phyloP scores from a whole-genome alignment of 2,888 invertebrate species.

The Andrena fulva region DNA sequence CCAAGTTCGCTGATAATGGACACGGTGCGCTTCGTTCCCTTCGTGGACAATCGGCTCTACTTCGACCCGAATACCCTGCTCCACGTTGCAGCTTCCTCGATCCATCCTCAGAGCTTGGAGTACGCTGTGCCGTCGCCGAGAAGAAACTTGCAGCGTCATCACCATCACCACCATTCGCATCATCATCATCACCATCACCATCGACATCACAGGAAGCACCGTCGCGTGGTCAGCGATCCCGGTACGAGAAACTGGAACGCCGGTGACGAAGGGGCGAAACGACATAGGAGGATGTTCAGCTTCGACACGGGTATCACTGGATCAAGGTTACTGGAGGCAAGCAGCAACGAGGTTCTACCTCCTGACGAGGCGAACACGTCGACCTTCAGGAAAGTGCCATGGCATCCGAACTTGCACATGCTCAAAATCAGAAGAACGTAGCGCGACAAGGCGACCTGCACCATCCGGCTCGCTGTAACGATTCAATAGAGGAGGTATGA shows the following conservation, averaged over 20 bases:
- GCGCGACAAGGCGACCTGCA: constrained; percentile 7
- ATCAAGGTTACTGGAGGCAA: constrained; percentile 51
- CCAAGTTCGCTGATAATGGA: constrained; percentile 50
- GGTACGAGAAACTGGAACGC: constrained; percentile 64
- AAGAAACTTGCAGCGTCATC: constrained; percentile 65
- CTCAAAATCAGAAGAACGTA: constrained; percentile 81
- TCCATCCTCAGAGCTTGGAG: constrained; percentile 67
- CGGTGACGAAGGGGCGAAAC: constrained; percentile 40
- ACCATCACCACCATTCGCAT: constrained; percentile 64
- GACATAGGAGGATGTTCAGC: constrained; percentile 76
- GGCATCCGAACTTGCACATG: constrained; percentile 85
- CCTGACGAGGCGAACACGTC: constrained; percentile 73
- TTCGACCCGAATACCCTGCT: constrained; percentile 75
- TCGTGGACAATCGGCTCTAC: constrained; percentile 81
- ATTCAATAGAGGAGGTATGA: background rate
- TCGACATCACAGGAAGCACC: constrained; percentile 68
- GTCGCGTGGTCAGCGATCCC: constrained; percentile 78
- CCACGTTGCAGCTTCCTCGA: constrained; percentile 60
- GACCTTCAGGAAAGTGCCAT: constrained; percentile 85
- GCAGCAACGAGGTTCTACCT: constrained; percentile 63
- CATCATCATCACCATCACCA: constrained; percentile 60
- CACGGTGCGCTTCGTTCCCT: constrained; percentile 68
- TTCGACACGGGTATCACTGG: constrained; percentile 68
- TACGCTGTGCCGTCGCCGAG: constrained; percentile 73
- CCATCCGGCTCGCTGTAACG: constrained; percentile 16